These are phyloP conservation scores for Macrocentrus cingulum DNA, from an alignment of 1,140 invertebrate genomes.

Conservation along the genomic window DNA sequence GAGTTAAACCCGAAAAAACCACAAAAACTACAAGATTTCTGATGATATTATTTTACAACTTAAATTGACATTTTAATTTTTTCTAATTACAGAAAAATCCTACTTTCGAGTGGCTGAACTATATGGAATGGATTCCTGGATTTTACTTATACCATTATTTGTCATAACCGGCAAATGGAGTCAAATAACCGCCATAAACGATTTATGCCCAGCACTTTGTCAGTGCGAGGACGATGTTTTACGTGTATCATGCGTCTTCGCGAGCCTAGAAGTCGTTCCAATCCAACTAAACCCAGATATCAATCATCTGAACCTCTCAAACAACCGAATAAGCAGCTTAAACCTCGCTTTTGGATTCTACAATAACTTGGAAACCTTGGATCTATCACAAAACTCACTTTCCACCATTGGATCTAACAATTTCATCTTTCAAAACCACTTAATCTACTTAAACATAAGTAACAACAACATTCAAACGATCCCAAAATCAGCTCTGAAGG, in stretches of 20 bases:
- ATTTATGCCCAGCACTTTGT: slow-evolving; percentile 78
- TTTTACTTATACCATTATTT: slow-evolving; percentile 41
- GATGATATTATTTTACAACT: no score
- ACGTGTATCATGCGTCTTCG: slow-evolving; percentile 72
- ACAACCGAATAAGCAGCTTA: slow-evolving; percentile 72
- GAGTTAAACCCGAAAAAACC: no score
- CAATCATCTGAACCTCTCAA: slow-evolving; percentile 73
- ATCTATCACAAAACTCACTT: slow-evolving; percentile 80
- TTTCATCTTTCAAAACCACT: slow-evolving; percentile 72
- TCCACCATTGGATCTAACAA: slow-evolving; percentile 75
- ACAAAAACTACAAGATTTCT: no score
- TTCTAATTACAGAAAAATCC: no score
- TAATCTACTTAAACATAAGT: slow-evolving; percentile 75
- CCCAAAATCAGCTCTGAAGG: slow-evolving; percentile 74
- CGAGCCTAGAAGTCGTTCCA: slow-evolving; percentile 78
- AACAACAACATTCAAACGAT: slow-evolving; percentile 71
- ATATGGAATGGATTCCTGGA: slow-evolving; percentile 57
- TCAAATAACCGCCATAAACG: slow-evolving; percentile 47
- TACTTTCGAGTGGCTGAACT: no score
- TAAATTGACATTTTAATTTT: no score
- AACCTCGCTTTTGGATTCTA: slow-evolving; percentile 77
- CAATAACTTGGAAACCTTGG: slow-evolving; percentile 73
- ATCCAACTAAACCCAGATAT: slow-evolving; percentile 86
- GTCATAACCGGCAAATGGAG: slow-evolving; percentile 47
- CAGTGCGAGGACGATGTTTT: slow-evolving; percentile 78